Evolutionary conservation across 2,797 vertebrate genomes (phyloP), one percentile per base, ranked within the genome.

Genomic region (Galaxias olidus): DNA sequence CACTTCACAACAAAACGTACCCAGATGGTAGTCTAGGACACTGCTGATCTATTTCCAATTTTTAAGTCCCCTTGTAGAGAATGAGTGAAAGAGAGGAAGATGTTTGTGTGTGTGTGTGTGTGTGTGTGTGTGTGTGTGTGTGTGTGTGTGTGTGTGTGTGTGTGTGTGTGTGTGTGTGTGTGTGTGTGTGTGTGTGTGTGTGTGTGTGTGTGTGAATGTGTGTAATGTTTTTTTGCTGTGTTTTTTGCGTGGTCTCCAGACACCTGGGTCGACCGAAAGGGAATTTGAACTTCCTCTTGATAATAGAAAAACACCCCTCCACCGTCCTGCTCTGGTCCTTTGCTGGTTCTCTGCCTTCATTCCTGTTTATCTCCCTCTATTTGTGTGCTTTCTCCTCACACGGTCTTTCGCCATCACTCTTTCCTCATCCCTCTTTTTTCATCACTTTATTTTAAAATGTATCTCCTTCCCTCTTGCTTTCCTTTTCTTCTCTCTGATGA

Each of bases 141-240:
- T 43, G 8, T 17, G 17, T 55, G 43, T 15, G n/a, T 46, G 8
- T 8, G n/a, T 56, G 30, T 61, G 47, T 44, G 40, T 59, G 42
- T 50, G 59, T 61, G 47, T 50, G 19, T 49, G 19, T 49, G 59
- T 61, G 45, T 49, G 59, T 61, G 19, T 61, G 12, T 49, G 19
- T 61, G 44, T 47, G 8, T 47, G 46, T 40, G 18, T 47, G 44
- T 60, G 42, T 54, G 43, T 40, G 19, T 52, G 48, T 20, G 56
- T n/a, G 43, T 20, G 64, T n/a, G 61, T 50, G 30, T 43, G 41
- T 59, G 57, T 59, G 57, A 46, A 42, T 59, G 57, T 46, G 57
- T 47, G 3, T 30, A 30, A 30, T 30, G 30, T 30, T 30, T 30
- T 30, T 3, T 3, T 30, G 30, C 30, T 30, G 30, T 30, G 30